Percentiles rank a stretch among this genome's conserved stretches.
Conservation (phyloP, 2,113 vertebrate genomes). For the Jaculus jaculus region DNA sequence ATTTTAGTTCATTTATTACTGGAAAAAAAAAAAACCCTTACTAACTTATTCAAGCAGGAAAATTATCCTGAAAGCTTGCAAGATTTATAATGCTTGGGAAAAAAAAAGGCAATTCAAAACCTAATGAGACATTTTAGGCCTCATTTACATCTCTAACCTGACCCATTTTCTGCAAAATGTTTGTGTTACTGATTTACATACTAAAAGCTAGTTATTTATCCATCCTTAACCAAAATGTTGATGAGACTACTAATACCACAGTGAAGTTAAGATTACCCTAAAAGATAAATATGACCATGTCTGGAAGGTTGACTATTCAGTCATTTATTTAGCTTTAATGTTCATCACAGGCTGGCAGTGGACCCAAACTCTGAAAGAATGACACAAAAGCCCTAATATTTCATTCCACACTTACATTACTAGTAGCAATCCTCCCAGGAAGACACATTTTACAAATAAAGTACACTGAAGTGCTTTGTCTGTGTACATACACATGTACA, state of each 20-base stretch:
- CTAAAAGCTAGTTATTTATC: slow-evolving; percentile 86
- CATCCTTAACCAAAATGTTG: slow-evolving; percentile 84
- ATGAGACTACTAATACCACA: slow-evolving; percentile 83
- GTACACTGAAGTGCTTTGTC: background rate
- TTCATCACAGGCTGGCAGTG: slow-evolving; percentile 49
- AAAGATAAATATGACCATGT: slow-evolving; percentile 76
- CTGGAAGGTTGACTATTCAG: slow-evolving; percentile 55
- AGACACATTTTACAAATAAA: background rate
- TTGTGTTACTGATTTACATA: slow-evolving; percentile 87
- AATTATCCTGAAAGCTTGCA: slow-evolving; percentile 86
- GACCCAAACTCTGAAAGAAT: slow-evolving; percentile 34
- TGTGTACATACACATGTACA: rapidly evolving
- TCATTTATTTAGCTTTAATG: slow-evolving; percentile 76
- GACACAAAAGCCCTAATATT: background rate
- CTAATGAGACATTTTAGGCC: slow-evolving; percentile 89
- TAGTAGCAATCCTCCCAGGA: background rate
- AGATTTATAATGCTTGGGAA: slow-evolving; percentile 87
- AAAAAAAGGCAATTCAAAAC: slow-evolving; percentile 87
- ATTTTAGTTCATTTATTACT: slow-evolving; percentile 84
- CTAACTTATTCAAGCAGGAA: slow-evolving; percentile 86
- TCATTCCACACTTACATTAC: background rate
- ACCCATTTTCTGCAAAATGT: slow-evolving; percentile 86
- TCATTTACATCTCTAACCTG: slow-evolving; percentile 88
- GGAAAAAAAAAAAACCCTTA: slow-evolving; percentile 84
- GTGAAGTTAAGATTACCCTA: slow-evolving; percentile 79